These are phyloP conservation scores for Turnix velox DNA, from an alignment of 2,113 vertebrate genomes.

Conservation along the genomic window DNA sequence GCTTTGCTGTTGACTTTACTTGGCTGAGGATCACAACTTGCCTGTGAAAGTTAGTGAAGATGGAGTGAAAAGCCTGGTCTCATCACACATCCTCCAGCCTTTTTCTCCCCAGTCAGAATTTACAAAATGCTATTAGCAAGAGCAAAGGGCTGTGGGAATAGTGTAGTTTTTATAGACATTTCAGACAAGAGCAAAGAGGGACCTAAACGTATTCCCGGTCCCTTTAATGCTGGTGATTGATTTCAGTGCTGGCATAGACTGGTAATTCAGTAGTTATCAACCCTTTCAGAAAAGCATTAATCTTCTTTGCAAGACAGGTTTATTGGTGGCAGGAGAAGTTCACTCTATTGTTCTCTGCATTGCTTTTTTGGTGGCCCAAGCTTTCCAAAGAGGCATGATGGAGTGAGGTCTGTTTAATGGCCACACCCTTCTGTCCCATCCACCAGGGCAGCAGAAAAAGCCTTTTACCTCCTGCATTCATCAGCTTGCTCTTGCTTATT, in stretches of 20 bases:
- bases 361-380: not conserved
- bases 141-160: not conserved
- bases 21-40: not conserved
- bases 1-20: not conserved
- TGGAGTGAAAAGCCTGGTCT: not conserved
- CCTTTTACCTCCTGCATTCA: constrained; percentile 21
- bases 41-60: not conserved
- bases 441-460: not conserved
- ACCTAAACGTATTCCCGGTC: not conserved
- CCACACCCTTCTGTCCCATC: not conserved
- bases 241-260: constrained; percentile 10
- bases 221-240: constrained; percentile 24
- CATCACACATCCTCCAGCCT: not conserved
- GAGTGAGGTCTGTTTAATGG: not conserved
- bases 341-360: constrained; percentile 24
- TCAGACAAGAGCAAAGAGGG: not conserved
- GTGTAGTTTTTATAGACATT: not conserved
- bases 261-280: constrained; percentile 39
- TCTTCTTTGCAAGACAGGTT: constrained; percentile 42
- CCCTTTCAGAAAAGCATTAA: constrained; percentile 54
- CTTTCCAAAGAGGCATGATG: not conserved
- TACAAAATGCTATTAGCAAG: not conserved
- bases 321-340: constrained; percentile 68
- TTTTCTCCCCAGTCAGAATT: not conserved
- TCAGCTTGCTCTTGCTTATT: not conserved